phyloP scores from a whole-genome alignment of 1,140 invertebrate genomes.

The Drosophila hydei region DNA sequence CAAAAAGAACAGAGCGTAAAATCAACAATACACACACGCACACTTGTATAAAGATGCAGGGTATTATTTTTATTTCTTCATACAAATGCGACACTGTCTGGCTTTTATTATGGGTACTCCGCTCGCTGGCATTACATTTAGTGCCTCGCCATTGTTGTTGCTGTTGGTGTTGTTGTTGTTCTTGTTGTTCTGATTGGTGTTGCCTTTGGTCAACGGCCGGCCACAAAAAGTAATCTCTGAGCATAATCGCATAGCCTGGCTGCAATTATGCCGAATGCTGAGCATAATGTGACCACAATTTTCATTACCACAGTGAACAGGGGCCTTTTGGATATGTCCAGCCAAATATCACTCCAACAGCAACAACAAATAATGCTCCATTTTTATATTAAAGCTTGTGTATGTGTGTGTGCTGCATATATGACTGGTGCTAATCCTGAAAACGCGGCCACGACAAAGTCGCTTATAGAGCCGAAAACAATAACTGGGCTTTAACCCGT shows the following conservation, averaged over 20 bases:
- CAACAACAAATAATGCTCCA: slow-evolving; percentile 57
- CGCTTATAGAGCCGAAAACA: slow-evolving; percentile 69
- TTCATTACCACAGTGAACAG: slow-evolving; percentile 68
- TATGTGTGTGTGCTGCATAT: slow-evolving; percentile 10
- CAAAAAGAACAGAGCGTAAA: neutral
- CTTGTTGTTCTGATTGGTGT: slow-evolving; percentile 18
- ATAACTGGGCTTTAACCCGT: slow-evolving; percentile 77
- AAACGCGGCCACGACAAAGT: slow-evolving; percentile 48
- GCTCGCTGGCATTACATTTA: slow-evolving; percentile 40
- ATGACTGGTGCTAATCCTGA: slow-evolving; percentile 64
- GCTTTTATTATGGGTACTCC: slow-evolving; percentile 69
- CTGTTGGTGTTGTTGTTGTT: neutral
- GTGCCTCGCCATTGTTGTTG: slow-evolving; percentile 11
- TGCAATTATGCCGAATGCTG: slow-evolving; percentile 79
- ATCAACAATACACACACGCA: slow-evolving; percentile 25
- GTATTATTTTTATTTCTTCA: slow-evolving; percentile 78
- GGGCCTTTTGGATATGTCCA: slow-evolving; percentile 45
- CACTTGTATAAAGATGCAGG: slow-evolving; percentile 38
- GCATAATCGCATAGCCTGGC: slow-evolving; percentile 79
- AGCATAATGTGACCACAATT: slow-evolving; percentile 78
- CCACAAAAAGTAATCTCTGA: slow-evolving; percentile 81
- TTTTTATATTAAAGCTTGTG: slow-evolving; percentile 56
- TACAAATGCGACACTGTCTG: slow-evolving; percentile 74
- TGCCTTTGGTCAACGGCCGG: slow-evolving; percentile 63
- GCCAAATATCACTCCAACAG: slow-evolving; percentile 27